Conservation (phyloP, 2,797 vertebrate genomes). For the Crypturellus tataupa region DNA sequence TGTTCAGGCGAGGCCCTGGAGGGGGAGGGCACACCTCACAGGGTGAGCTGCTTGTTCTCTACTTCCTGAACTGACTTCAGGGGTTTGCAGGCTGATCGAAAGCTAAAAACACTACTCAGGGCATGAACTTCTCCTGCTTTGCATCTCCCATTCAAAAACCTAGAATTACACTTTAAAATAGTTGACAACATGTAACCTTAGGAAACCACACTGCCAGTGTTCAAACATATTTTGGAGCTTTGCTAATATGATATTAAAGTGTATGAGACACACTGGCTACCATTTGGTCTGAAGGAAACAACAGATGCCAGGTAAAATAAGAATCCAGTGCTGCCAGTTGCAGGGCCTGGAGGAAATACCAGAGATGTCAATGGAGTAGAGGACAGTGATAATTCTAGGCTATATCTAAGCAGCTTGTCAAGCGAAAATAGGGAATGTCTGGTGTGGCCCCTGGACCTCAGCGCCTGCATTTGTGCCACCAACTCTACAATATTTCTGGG, state of each 20-base stretch:
- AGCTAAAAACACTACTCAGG: background rate
- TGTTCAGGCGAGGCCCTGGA: background rate
- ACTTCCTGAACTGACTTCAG: background rate
- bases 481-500: background rate
- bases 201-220: slow-evolving; percentile 50
- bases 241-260: slow-evolving; percentile 65
- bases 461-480: background rate
- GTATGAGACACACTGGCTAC: slow-evolving; percentile 66
- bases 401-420: slow-evolving; percentile 58
- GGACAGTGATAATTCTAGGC: slow-evolving; percentile 70
- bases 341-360: slow-evolving; percentile 69
- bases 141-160: background rate
- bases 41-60: background rate
- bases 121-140: background rate
- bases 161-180: slow-evolving; percentile 29
- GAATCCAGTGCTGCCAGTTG: slow-evolving; percentile 71
- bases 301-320: slow-evolving; percentile 77
- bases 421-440: slow-evolving; percentile 62
- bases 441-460: background rate
- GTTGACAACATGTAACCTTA: slow-evolving; percentile 53
- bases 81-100: background rate
- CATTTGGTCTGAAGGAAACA: slow-evolving; percentile 72
- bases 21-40: background rate
- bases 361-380: slow-evolving; percentile 63
- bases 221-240: slow-evolving; percentile 52